Evolutionary conservation across 2,888 invertebrate genomes (phyloP).

Genomic region (Limnephilus auricula): DNA sequence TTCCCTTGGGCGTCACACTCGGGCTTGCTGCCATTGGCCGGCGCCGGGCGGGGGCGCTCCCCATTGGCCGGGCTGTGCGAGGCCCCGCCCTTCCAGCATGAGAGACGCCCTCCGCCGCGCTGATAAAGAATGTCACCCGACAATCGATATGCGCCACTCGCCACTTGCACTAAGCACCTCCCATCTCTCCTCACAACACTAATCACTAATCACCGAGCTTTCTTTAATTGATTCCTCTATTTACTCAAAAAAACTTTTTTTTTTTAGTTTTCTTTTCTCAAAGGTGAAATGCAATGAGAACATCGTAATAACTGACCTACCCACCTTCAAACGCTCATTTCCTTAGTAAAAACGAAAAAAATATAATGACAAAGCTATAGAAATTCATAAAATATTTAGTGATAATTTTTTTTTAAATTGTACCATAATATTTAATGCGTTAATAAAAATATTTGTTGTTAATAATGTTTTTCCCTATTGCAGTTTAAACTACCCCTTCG

Average conservation of each 20-base stretch:
- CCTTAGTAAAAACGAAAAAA: neutral
- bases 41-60: slow-evolving; percentile 73
- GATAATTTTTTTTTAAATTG: too few species aligned
- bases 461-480: neutral
- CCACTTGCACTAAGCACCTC: slow-evolving; percentile 48
- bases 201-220: slow-evolving; percentile 54
- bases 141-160: slow-evolving; percentile 78
- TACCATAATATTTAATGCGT: neutral
- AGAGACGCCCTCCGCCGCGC: slow-evolving; percentile 76
- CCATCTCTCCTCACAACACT: slow-evolving; percentile 56
- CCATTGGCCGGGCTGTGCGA: slow-evolving; percentile 75
- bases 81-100: slow-evolving; percentile 72
- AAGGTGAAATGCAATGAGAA: neutral
- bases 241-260: neutral
- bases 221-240: slow-evolving; percentile 55
- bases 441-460: neutral
- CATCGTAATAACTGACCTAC: neutral
- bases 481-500: neutral
- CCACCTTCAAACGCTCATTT: neutral
- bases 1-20: slow-evolving; percentile 73
- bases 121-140: slow-evolving; percentile 83
- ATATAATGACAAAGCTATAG: neutral
- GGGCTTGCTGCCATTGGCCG: slow-evolving; percentile 71
- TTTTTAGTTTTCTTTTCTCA: neutral
- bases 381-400: neutral